Evolutionary conservation across 2,113 vertebrate genomes (phyloP), one percentile per base, ranked within the genome.

Genomic region (Microtus oregoni): DNA sequence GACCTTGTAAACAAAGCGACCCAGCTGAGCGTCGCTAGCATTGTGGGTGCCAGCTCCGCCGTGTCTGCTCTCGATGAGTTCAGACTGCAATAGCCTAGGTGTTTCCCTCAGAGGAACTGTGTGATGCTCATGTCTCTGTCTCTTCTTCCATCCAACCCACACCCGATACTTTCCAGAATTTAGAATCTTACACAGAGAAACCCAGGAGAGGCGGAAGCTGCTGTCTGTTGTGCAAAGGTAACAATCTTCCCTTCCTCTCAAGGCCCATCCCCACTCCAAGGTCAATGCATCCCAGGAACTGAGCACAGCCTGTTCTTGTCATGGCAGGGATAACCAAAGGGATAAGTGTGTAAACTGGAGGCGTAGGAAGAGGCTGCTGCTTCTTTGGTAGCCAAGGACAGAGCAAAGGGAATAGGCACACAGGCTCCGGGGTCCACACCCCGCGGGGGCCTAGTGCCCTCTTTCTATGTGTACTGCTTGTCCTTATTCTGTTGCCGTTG

Each of bases 201-300:
- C 13, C 22, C 24, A 85, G 4, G 89, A 94, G 14, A 2, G 14
- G 82, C 67, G 0, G 30, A 86, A 61, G 30, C 47, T 97, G 55
- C 63, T 41, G 28, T 61, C 85, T 32, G 0, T 87, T 38, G 3
- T 94, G 32, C 92, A 72, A 78, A 90, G 94, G 94, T 96, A 47
- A 97, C 12, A 5, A 24, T 41, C 65, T 87, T 17, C 35, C 22
- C 35, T 41, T 28, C 24, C 73, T 77, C 8, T 19, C 75, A 32
- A 13, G 4, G 24, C 8, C 28, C 28, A 32, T 73, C 83, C 41
- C 2, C 28, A 81, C 20, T 19, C 38, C 24, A n/a, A 15, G 6
- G 30, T 78, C 41, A 47, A 4, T 32, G 77, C 15, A 65, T 73
- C 73, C 24, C 13, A 58, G 58, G 44, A 50, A 63, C n/a, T 91